Evolutionary conservation across 2,888 invertebrate genomes (phyloP), one percentile per base, ranked within the genome.

Genomic region (Seira ritae): DNA sequence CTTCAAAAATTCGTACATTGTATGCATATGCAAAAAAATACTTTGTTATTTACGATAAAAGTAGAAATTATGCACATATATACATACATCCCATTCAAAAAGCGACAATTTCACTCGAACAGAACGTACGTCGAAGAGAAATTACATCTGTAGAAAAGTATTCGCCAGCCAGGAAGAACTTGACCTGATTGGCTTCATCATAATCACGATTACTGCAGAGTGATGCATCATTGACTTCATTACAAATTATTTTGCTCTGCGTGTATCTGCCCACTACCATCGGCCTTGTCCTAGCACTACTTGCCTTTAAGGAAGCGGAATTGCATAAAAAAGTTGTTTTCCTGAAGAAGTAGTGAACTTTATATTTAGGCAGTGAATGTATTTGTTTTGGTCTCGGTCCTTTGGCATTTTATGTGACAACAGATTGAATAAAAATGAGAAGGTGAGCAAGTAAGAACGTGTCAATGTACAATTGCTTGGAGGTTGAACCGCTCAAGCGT

Each of bases 231-330:
- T 42, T 42, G 42, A 42, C 42, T 42, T 12, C 42, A 42, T 42
- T 42, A 42, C 12, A 42, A 12, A 42, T 42, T 42, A 6, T 12
- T 42, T 42, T 42, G 12, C 42, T 42, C 6, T 72, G 73, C 31
- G 15, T 66, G 66, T 55, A n/a, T n/a, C n/a, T n/a, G n/a, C n/a
- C n/a, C n/a, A n/a, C n/a, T n/a, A n/a, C n/a, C n/a, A n/a, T 19
- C 20, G 76, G 19, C 76, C 76, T 76, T 76, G 76, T 76, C 76
- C 76, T 76, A 68, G 68, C 31, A 68, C 76, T 69, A 68, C 76
- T 68, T 76, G 60, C 76, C 23, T 55, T 46, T 68, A 76, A 42
- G 66, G 76, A 76, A 76, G 37, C 67, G 19, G 42, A 0, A 46
- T 60, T 22, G 31, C 31, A 73, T 50, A 73, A 24, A 73, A 10